These are phyloP conservation scores for Tenualosa ilisha DNA, from an alignment of 2,797 vertebrate genomes.

Conservation along the genomic window DNA sequence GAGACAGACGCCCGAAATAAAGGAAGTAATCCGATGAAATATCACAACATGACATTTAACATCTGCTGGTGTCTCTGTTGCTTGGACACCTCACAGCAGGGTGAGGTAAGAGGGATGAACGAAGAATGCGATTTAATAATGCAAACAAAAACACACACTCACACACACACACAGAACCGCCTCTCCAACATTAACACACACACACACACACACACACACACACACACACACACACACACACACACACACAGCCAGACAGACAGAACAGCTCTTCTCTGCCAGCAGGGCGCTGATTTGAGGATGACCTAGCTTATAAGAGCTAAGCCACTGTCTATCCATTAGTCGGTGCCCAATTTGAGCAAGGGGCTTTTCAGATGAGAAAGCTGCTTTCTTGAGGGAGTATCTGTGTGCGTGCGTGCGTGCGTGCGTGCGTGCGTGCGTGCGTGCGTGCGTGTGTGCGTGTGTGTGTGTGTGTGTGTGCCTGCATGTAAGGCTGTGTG, in stretches of 20 bases:
- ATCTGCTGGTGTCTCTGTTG: background rate
- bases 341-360: background rate
- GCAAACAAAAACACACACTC: background rate
- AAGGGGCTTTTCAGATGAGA: background rate
- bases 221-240: too few species aligned
- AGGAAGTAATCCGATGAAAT: background rate
- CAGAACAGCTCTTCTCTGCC: background rate
- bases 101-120: background rate
- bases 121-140: background rate
- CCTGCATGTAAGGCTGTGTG: background rate
- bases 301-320: constrained; percentile 16
- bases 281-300: constrained; percentile 17
- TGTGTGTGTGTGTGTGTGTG: background rate
- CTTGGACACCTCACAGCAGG: background rate
- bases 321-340: constrained; percentile 14
- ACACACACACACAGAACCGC: too few species aligned
- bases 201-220: background rate
- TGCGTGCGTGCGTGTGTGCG: background rate
- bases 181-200: background rate
- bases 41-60: constrained; percentile 23
- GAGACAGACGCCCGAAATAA: background rate
- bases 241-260: background rate
- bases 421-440: too few species aligned
- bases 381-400: background rate
- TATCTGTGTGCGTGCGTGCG: too few species aligned